Evolutionary conservation across 2,888 invertebrate genomes (phyloP).

Genomic region (Corbicula japonica): DNA sequence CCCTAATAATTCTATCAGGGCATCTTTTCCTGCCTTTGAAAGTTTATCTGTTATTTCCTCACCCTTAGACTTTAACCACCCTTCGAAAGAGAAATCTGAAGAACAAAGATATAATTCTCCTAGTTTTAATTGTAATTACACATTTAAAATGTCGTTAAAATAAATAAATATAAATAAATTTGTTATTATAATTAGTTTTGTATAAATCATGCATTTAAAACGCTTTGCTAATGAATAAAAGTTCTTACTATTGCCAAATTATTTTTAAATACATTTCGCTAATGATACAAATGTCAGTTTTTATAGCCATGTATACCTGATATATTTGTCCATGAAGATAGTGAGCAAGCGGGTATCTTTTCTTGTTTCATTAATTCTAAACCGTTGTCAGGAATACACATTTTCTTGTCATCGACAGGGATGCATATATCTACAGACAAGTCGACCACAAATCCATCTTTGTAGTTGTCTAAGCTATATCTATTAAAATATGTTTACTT

Average conservation of each 20-base stretch:
- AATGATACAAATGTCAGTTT: too few species aligned
- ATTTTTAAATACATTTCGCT: too few species aligned
- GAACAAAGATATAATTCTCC: too few species aligned
- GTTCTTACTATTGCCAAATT: too few species aligned
- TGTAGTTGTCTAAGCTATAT: conserved; percentile 27
- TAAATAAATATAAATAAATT: too few species aligned
- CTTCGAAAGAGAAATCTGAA: conserved; percentile 67
- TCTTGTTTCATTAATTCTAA: conserved; percentile 24
- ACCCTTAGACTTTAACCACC: conserved; percentile 61
- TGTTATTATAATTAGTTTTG: too few species aligned
- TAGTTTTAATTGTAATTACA: too few species aligned
- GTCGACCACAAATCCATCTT: conserved; percentile 41
- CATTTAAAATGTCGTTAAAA: too few species aligned
- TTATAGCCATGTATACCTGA: conserved; percentile 23
- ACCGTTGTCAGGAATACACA: conserved; percentile 41
- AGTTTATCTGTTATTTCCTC: conserved; percentile 44
- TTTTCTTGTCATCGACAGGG: conserved; percentile 24
- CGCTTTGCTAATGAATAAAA: too few species aligned
- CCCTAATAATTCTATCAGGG: conserved; percentile 60
- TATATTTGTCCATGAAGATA: conserved; percentile 16
- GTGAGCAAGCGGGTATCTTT: conserved; percentile 33
- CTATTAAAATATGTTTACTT: too few species aligned
- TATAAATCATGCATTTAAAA: too few species aligned
- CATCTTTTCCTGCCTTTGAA: conserved; percentile 51
- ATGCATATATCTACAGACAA: conserved; percentile 27